A percentile compares a stretch with the other conserved stretches of the same genome.
These are phyloP conservation scores for Hypocryptadius cinnamomeus DNA, from an alignment of 2,113 vertebrate genomes.

Conservation along the genomic window DNA sequence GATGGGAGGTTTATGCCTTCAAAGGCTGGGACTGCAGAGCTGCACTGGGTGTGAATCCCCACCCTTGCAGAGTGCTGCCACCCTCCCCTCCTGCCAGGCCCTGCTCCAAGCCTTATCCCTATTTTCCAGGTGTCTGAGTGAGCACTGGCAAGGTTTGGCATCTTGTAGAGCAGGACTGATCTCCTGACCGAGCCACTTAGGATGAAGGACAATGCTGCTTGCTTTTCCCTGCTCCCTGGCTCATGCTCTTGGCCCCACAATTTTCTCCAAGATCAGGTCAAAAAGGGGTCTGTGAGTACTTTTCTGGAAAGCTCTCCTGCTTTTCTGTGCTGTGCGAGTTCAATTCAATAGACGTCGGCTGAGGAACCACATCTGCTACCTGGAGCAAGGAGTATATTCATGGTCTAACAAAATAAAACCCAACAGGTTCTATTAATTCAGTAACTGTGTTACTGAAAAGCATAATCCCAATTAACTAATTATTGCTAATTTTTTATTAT, in stretches of 20 bases:
- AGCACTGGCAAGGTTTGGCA: not conserved
- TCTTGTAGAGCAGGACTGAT: not conserved
- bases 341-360: fast-evolving
- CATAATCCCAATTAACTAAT: not conserved
- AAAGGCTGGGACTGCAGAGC: not conserved
- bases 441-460: not conserved
- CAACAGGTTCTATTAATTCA: not conserved
- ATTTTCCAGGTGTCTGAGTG: not conserved
- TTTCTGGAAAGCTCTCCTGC: not conserved
- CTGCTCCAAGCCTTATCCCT: not conserved
- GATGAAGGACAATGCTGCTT: not conserved
- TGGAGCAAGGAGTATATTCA: not conserved
- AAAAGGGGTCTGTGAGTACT: not conserved
- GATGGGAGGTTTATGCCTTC: not conserved
- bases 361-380: fast-evolving
- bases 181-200: not conserved
- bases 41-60: not conserved
- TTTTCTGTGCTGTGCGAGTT: not conserved
- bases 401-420: not conserved
- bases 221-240: not conserved
- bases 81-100: not conserved
- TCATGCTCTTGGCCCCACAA: not conserved
- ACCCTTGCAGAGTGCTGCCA: not conserved
- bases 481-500: not conserved
- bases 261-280: not conserved